phyloP scores from a whole-genome alignment of 92 coral and sea anemone genomes.

The Zoanthus gigantus region DNA sequence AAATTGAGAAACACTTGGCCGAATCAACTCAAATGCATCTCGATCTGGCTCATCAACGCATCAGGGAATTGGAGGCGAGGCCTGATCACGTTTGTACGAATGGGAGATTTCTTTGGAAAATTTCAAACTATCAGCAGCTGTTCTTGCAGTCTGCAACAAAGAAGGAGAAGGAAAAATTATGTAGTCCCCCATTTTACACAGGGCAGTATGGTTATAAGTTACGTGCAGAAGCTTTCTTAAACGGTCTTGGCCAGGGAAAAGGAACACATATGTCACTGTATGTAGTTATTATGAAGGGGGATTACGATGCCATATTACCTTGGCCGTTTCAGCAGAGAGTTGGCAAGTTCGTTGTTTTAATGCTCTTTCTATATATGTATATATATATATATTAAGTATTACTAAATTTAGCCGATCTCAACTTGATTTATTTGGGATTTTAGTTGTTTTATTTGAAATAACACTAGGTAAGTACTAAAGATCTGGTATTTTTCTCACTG shows the following conservation, averaged over 20 bases:
- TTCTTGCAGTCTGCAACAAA: constrained; percentile 95
- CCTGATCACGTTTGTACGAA: constrained; percentile 93
- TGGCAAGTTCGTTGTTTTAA: too few relatives aligned
- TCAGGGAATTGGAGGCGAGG: constrained; percentile 89
- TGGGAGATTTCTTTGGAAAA: constrained; percentile 98
- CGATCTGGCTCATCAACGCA: constrained; percentile 94
- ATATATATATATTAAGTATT: background rate
- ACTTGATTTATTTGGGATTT: background rate
- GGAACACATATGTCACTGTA: constrained; percentile 96
- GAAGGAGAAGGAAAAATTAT: constrained; percentile 95
- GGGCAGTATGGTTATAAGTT: constrained; percentile 98
- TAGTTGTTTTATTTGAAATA: background rate
- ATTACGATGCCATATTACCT: constrained; percentile 93
- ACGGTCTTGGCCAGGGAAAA: constrained; percentile 98
- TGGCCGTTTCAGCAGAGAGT: constrained; percentile 99
- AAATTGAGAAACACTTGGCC: constrained; percentile 87
- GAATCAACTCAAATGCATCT: constrained; percentile 87
- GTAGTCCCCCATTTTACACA: constrained; percentile 99
- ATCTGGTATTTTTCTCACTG: background rate
- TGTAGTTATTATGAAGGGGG: constrained; percentile 98
- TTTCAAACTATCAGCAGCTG: constrained; percentile 94
- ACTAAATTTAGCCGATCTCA: background rate
- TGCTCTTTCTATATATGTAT: too few relatives aligned
- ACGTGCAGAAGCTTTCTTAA: constrained; percentile 97
- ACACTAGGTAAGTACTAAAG: background rate